Percentiles rank a stretch among this genome's conserved stretches.
These are phyloP conservation scores for Biston stratarius DNA, from an alignment of 2,888 invertebrate species.

Conservation along the genomic window DNA sequence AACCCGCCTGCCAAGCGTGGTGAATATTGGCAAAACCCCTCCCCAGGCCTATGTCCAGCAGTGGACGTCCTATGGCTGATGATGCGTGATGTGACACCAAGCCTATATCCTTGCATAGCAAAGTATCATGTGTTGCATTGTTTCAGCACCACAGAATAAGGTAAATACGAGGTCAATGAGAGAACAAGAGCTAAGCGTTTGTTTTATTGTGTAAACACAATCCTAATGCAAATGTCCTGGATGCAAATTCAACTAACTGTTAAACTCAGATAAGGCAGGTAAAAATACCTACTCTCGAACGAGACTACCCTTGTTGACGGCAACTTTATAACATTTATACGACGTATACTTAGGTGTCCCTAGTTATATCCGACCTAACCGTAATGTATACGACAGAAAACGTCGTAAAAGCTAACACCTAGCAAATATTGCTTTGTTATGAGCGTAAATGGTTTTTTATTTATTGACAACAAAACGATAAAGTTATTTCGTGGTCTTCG, in stretches of 20 bases:
- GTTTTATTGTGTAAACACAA: slow-evolving; percentile 35
- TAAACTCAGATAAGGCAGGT: slow-evolving; percentile 26
- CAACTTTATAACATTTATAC: slow-evolving; percentile 66
- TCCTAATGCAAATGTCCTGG: slow-evolving; percentile 17
- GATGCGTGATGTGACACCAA: too few relatives aligned
- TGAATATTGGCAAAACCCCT: too few relatives aligned
- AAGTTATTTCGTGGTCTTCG: slow-evolving; percentile 25
- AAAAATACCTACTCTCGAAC: slow-evolving; percentile 50
- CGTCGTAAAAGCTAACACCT: slow-evolving; percentile 60
- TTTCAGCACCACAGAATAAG: too few relatives aligned
- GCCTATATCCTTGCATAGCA: too few relatives aligned
- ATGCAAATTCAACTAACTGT: slow-evolving; percentile 32
- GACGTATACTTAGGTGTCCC: slow-evolving; percentile 43
- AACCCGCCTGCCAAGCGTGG: too few relatives aligned
- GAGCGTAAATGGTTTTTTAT: slow-evolving; percentile 50
- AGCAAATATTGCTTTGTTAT: slow-evolving; percentile 60
- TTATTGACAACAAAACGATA: slow-evolving; percentile 49
- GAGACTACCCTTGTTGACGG: slow-evolving; percentile 54
- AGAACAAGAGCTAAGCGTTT: slow-evolving; percentile 6
- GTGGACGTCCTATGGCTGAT: too few relatives aligned
- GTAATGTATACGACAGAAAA: slow-evolving; percentile 56
- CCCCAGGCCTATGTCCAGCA: too few relatives aligned
- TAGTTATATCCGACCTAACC: slow-evolving; percentile 45
- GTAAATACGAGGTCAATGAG: slow-evolving; percentile 1
- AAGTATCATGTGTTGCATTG: too few relatives aligned